These are phyloP conservation scores for Cydia strobilella DNA, from an alignment of 1,140 invertebrate species.

Conservation along the genomic window DNA sequence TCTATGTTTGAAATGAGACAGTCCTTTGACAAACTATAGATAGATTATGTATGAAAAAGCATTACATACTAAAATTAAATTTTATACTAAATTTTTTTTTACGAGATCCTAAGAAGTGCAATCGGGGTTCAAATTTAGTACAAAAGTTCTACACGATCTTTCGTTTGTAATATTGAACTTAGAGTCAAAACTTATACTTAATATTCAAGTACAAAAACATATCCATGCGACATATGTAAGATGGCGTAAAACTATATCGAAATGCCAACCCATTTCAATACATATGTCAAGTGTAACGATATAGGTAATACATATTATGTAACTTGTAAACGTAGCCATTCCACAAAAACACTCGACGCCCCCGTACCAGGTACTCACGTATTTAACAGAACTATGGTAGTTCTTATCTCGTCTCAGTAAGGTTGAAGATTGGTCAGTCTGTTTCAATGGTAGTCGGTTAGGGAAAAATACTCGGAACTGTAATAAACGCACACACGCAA, in stretches of 20 bases:
- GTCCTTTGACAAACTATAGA: too few species aligned
- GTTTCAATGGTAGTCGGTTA: neutral
- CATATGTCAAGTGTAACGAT: slow-evolving; percentile 1
- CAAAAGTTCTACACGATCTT: too few species aligned
- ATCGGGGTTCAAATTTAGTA: too few species aligned
- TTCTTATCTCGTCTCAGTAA: neutral
- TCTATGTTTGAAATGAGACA: too few species aligned
- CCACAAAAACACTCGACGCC: slow-evolving; percentile 9
- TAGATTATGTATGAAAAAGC: too few species aligned
- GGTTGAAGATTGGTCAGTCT: neutral
- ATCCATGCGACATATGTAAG: neutral
- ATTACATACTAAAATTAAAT: too few species aligned
- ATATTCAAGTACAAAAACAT: neutral
- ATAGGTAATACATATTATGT: neutral
- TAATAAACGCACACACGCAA: slow-evolving; percentile 49
- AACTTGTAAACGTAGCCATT: slow-evolving; percentile 6
- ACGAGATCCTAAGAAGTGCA: too few species aligned
- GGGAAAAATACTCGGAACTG: slow-evolving; percentile 43
- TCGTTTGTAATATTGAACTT: neutral
- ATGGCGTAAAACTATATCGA: neutral
- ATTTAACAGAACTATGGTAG: neutral
- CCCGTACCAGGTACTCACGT: neutral
- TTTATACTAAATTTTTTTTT: too few species aligned
- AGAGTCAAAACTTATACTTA: too few species aligned
- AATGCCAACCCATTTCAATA: neutral